Base-by-base conservation (phyloP, 2,888 invertebrate genomes). In the Cataglyphis rosenhaueri region DNA sequence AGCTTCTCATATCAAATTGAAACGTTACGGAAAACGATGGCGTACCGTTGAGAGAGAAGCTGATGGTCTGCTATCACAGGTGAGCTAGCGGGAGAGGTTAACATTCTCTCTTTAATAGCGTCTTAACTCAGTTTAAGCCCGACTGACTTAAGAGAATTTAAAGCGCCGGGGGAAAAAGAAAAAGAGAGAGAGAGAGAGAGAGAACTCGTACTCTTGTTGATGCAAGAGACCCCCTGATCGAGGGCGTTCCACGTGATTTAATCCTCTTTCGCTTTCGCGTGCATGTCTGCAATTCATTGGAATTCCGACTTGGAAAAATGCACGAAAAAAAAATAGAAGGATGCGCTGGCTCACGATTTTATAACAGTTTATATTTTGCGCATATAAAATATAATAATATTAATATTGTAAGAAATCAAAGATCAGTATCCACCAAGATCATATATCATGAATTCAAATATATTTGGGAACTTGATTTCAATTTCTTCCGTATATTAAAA, bases 1-100 rank as follows among this genome's bases (percentile, higher is more conserved):
- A 44, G 64, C 10, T 52, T 44, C 55, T 70, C 35, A 38, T 64
- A 64, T 82, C 84, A 75, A 88, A 90, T 91, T 90, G 90, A 91
- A 88, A 88, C 84, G 85, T 91, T 90, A 88, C 85, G 88, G 90
- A 90, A 92, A 90, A 89, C 82, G 82, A 90, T 85, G 89, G 89
- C 87, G 89, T 88, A 89, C 89, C 86, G 89, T 89, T 81, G 84
- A 78, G 79, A 55, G 55, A 62, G 62, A 84, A 6, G n/a, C n/a
- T 86, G 41, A 18, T 90, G 90, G 87, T 8, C 87, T 88, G 89
- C 91, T 86, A 84, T 91, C 88, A 87, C 89, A 90, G 89, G 87
- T 91, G 88, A 92, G 85, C 88, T 85, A 88, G 88, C 88, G 85
- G 84, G 68, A 87, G 85, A 92, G 93, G 92, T 92, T 91, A 93